Base-by-base conservation (phyloP, 2,888 invertebrate genomes). In the Octonoba sinensis region DNA sequence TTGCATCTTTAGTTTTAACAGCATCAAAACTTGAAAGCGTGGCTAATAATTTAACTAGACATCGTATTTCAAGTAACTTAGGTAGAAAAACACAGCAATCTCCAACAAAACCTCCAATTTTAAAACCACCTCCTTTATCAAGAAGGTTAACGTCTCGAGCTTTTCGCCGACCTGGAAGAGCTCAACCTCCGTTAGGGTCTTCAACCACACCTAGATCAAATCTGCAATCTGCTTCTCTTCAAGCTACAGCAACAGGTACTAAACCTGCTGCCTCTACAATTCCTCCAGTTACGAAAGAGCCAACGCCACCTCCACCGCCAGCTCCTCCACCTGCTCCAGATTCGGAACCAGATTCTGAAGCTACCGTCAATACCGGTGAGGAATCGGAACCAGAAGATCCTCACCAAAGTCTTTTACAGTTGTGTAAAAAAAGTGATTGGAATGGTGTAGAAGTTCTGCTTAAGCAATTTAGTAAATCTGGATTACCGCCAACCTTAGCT, bases 391-490 rank as follows among this genome's bases (percentile, higher is more conserved):
- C 44, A 8, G 69, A 72, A 57, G 83, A 83, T 56, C 73, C 62
- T 18, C 67, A 65, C 12, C 67, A 77, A 51, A 22, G 20, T 8
- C 57, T 83, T 13, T 20, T 83, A 8, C 49, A 66, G 3, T 20
- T 79, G 47, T 78, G 78, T n/a, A 79, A 72, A 54, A 79, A 75
- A 44, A 70, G 84, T 13, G 86, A 86, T 20, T 86, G 86, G 86
- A 69, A 79, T 20, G 84, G 79, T 12, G 85, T 86, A 4, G 86
- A 86, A 64, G 83, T 83, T 54, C 56, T 85, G 3, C 56, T 85
- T 51, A 85, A 85, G 51, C 84, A 84, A 59, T 77, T 84, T 51
- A 78, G 82, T 18, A 85, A 84, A 59, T 60, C 74, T 60, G 83
- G 75, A 62, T 59, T 83, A 56, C 75, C 79, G 8, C 36, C 79